Conservation (phyloP, 2,888 invertebrate genomes). For the Celastrina argiolus region DNA sequence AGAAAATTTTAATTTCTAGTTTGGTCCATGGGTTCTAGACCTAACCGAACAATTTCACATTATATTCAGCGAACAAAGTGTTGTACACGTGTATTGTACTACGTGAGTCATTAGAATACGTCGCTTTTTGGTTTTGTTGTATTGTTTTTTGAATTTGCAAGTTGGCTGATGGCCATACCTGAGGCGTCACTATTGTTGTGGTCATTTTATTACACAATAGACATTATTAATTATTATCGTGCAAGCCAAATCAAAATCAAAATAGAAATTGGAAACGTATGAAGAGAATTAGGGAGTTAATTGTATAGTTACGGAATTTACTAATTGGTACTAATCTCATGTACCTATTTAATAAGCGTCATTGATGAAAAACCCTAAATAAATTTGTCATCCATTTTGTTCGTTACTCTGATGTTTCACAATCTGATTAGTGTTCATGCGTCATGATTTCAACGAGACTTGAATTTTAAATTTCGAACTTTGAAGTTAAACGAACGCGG, state of each 20-base stretch:
- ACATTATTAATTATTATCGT: background rate
- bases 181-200: conserved; percentile 38
- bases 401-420: background rate
- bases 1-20: background rate
- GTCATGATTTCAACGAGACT: conserved; percentile 8
- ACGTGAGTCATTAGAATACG: conserved; percentile 71
- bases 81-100: conserved; percentile 70
- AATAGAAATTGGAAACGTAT: background rate
- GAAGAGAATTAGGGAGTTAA: background rate
- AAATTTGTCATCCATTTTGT: conserved; percentile 1
- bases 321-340: background rate
- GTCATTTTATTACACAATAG: conserved; percentile 24
- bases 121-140: conserved; percentile 66
- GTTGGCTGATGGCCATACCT: conserved; percentile 59
- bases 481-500: background rate
- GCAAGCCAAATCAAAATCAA: background rate
- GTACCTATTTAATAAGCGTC: background rate
- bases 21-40: background rate
- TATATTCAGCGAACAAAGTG: conserved; percentile 47
- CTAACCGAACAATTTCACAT: conserved; percentile 29
- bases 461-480: conserved; percentile 1
- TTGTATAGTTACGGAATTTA: background rate
- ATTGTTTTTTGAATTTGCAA: conserved; percentile 56
- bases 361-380: background rate
- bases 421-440: conserved; percentile 4